phyloP scores from a whole-genome alignment of 2,113 vertebrate species.

The Ginglymostoma cirratum region DNA sequence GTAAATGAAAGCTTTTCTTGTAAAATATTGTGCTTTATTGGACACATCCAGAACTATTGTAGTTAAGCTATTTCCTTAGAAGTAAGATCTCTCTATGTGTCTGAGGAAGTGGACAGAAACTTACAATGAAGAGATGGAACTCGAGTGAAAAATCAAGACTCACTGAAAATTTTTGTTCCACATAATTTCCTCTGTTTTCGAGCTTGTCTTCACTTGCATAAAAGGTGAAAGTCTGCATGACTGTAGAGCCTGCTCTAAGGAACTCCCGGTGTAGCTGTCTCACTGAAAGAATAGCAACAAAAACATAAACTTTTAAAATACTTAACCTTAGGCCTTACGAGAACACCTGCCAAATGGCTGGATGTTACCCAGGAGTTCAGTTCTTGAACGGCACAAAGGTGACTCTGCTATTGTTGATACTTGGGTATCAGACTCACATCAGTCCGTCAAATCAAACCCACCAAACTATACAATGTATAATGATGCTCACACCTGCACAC shows the following conservation, averaged over 20 bases:
- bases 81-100: not conserved
- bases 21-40: not conserved
- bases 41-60: not conserved
- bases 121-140: not conserved
- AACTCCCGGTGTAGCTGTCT: conserved; percentile 94
- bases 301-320: not conserved
- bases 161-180: conserved; percentile 70
- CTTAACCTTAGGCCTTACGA: too few relatives aligned
- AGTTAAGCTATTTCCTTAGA: not conserved
- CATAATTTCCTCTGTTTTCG: conserved; percentile 85
- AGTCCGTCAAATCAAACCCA: not conserved
- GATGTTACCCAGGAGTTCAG: not conserved
- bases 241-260: conserved; percentile 79
- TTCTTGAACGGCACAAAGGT: not conserved
- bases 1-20: not conserved
- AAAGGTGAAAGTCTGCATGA: conserved; percentile 97
- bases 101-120: not conserved
- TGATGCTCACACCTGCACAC: not conserved
- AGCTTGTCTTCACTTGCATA: conserved; percentile 96
- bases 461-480: not conserved
- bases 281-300: conserved; percentile 57
- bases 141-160: conserved; percentile 48
- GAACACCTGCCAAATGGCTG: not conserved
- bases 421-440: not conserved
- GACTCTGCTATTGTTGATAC: not conserved